Evolutionary conservation across 2,797 vertebrate species (phyloP).

Genomic region (Tamandua tetradactyla): DNA sequence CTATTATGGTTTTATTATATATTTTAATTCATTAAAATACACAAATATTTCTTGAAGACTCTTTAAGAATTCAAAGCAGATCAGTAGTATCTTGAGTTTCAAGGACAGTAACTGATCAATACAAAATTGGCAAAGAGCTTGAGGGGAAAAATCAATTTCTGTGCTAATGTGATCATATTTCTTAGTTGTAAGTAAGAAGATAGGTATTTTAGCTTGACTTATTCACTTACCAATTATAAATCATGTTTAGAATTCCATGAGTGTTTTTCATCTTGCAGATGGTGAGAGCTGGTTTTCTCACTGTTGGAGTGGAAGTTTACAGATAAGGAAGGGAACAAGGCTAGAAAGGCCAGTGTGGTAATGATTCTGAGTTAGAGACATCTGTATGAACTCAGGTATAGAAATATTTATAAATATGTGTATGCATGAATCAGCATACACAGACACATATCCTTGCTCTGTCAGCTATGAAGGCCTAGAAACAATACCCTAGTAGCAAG

Average conservation of each 20-base stretch:
- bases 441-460: no score
- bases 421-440: no score
- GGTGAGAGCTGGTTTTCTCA: no score
- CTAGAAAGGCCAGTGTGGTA: no score
- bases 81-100: slow-evolving; percentile 64
- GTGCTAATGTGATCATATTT: slow-evolving; percentile 42
- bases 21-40: slow-evolving; percentile 54
- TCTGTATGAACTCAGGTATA: no score
- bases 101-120: slow-evolving; percentile 54
- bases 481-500: no score
- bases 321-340: no score
- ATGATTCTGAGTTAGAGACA: no score
- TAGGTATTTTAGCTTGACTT: slow-evolving; percentile 42
- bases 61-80: slow-evolving; percentile 46
- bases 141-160: slow-evolving; percentile 61
- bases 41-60: slow-evolving; percentile 41
- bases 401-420: no score
- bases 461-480: no score
- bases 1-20: background rate
- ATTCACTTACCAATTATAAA: slow-evolving; percentile 29
- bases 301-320: no score
- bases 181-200: slow-evolving; percentile 36
- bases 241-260: slow-evolving; percentile 40
- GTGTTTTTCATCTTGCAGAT: no score
- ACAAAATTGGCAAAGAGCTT: slow-evolving; percentile 41